Conservation (phyloP, 2,888 invertebrate genomes). For the Leptopilina syphax region DNA sequence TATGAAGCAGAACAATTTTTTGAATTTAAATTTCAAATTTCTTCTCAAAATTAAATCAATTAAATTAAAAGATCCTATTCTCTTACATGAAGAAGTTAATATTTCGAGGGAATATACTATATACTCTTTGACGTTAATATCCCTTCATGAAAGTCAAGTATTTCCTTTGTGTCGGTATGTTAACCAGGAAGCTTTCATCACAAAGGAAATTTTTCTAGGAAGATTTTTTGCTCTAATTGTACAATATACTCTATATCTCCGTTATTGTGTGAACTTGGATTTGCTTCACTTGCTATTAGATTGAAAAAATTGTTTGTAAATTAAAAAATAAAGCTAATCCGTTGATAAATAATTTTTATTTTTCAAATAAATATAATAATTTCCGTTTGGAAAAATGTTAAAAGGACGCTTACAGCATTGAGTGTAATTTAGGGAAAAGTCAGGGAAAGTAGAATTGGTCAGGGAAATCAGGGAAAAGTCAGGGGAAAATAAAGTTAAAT, state of each 20-base stretch:
- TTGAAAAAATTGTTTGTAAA: not conserved
- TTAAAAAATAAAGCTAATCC: too few species aligned
- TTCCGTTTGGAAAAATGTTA: too few species aligned
- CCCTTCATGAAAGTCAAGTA: constrained; percentile 44
- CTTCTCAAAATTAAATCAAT: not conserved
- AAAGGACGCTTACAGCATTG: too few species aligned
- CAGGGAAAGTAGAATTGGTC: too few species aligned
- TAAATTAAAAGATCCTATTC: constrained; percentile 4
- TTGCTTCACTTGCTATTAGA: not conserved
- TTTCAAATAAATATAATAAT: not conserved
- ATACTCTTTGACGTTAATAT: constrained; percentile 54
- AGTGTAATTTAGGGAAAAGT: too few species aligned
- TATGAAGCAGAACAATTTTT: too few species aligned
- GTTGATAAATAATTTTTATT: not conserved
- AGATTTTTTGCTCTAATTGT: constrained; percentile 12
- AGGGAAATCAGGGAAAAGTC: too few species aligned
- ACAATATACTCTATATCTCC: not conserved
- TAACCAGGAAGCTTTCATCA: constrained; percentile 39
- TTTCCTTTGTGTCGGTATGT: constrained; percentile 46
- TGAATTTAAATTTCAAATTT: not conserved
- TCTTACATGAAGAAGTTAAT: constrained; percentile 2
- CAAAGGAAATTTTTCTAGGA: constrained; percentile 16
- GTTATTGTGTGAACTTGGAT: not conserved
- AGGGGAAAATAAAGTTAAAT: too few species aligned
- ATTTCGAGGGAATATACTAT: constrained; percentile 2